Evolutionary conservation across 2,888 invertebrate genomes (phyloP), one percentile per base, ranked within the genome.

Genomic region (Eilema caniola): DNA sequence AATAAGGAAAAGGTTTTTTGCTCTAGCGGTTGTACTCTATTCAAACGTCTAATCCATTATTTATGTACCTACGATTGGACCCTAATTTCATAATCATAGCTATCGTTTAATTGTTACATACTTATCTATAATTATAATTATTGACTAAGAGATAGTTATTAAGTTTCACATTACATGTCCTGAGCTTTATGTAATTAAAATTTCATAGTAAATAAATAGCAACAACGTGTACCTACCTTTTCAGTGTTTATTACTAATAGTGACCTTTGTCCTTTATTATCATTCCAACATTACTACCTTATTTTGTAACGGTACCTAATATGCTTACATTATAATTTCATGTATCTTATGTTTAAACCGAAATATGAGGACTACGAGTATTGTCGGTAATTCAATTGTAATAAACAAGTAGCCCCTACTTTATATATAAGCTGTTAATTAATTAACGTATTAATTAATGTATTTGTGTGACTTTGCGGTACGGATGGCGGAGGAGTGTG

Each of bases 401-500:
- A 67, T 70, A 74, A 79, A 82, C 74, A 67, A n/a, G n/a, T n/a
- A n/a, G 53, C 65, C 67, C 73, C 71, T 71, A 84, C 83, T 85
- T 85, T 79, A 85, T 86, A 87, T 85, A 83, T 75, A 80, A 84
- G 79, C 85, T 82, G 80, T 81, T 87, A 87, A 87, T 88, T 84
- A 88, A 89, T 89, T 84, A 88, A 87, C 85, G 83, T 47, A 47
- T 47, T 47, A 53, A 47, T 47, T 47, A 53, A 53, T 53, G 53
- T 87, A 41, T 41, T 82, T 86, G 79, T 85, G 83, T 84, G 83
- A 86, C 81, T 90, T 92, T 91, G 89, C 78, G 85, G 84, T 91
- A 83, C 85, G 87, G 94, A 89, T 94, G 90, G 87, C 88, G 89
- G 94, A 92, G 93, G 95, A 92, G 83, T 94, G 94, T 76, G 86